Evolutionary conservation across 2,888 invertebrate genomes (phyloP).

Genomic region (Myopa tessellatipennis): DNA sequence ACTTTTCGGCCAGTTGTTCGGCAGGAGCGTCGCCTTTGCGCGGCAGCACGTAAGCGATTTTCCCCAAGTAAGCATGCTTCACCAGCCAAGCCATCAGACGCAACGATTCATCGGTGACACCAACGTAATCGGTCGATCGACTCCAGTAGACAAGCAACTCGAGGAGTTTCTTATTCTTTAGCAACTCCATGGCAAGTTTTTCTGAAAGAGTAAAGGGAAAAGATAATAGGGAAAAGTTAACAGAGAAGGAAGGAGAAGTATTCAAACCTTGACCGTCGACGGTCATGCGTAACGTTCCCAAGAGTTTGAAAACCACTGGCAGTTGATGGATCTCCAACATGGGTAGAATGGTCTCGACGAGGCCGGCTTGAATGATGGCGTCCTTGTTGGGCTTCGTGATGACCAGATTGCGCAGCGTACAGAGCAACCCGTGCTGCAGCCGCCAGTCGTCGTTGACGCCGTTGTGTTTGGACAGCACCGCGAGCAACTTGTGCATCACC

Average conservation of each 20-base stretch:
- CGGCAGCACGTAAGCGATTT: constrained; percentile 63
- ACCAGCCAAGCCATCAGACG: constrained; percentile 83
- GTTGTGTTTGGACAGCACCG: constrained; percentile 71
- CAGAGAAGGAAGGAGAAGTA: background rate
- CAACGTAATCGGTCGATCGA: constrained; percentile 81
- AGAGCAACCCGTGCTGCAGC: constrained; percentile 69
- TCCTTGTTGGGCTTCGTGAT: constrained; percentile 81
- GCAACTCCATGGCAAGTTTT: constrained; percentile 77
- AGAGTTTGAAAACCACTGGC: constrained; percentile 85
- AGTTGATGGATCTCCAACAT: constrained; percentile 77
- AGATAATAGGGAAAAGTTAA: background rate
- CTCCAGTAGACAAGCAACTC: constrained; percentile 81
- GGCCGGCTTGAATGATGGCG: constrained; percentile 77
- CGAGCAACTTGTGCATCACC: constrained; percentile 78
- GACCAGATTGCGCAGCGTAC: constrained; percentile 82
- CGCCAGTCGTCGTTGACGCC: constrained; percentile 73
- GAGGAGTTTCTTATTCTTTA: constrained; percentile 74
- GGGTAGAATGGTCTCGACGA: constrained; percentile 79
- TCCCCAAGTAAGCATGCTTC: constrained; percentile 74
- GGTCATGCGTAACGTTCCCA: constrained; percentile 87
- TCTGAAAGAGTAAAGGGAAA: constrained; percentile 69
- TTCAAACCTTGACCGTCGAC: constrained; percentile 78
- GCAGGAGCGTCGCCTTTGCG: constrained; percentile 63
- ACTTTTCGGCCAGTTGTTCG: constrained; percentile 59
- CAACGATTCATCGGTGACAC: constrained; percentile 85